Evolutionary conservation across 2,113 vertebrate genomes (phyloP).

Genomic region (Coptodon rendalli): DNA sequence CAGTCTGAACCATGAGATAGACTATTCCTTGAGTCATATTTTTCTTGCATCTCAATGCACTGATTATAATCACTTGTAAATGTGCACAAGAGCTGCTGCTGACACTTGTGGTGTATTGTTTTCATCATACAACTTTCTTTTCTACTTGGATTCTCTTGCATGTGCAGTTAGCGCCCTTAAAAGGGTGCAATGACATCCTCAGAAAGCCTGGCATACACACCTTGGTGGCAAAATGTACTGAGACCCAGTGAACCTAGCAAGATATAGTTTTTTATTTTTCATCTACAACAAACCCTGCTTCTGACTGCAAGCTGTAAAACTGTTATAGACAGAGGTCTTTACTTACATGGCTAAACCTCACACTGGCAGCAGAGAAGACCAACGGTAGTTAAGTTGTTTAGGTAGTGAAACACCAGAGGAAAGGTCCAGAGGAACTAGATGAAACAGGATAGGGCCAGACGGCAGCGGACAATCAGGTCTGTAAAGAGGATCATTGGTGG

Average conservation of each 20-base stretch:
- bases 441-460: neutral
- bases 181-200: fast-evolving
- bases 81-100: neutral
- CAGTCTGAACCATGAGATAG: neutral
- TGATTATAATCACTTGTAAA: neutral
- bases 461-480: neutral
- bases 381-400: neutral
- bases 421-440: neutral
- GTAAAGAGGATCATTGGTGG: fast-evolving
- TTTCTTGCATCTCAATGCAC: neutral
- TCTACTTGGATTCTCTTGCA: neutral
- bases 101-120: neutral
- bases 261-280: fast-evolving
- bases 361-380: neutral
- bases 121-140: neutral
- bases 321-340: neutral
- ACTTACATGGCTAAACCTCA: neutral
- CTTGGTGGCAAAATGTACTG: neutral
- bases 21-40: neutral
- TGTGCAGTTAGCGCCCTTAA: neutral
- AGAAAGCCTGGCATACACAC: neutral
- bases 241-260: neutral
- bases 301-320: neutral
- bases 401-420: neutral
- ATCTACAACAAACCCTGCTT: neutral